These are phyloP conservation scores for Tetheella fluctuosa DNA, from an alignment of 2,888 invertebrate species.

Conservation along the genomic window DNA sequence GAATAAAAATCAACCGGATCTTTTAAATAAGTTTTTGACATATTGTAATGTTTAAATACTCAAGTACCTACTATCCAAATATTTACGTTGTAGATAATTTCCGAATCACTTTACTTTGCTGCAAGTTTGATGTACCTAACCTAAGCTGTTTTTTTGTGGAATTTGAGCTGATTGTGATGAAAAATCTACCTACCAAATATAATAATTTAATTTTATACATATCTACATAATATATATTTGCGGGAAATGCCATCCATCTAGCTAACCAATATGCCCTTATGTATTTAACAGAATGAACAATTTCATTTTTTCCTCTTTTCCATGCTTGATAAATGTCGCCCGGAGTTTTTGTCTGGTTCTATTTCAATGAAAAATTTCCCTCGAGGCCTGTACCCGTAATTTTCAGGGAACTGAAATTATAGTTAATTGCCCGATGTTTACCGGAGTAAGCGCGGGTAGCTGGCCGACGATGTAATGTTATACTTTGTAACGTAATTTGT, in stretches of 20 bases:
- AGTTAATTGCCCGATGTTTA: conserved; percentile 57
- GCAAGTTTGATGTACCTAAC: no score
- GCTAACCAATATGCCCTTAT: conserved; percentile 9
- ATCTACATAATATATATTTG: no score
- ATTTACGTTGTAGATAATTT: no score
- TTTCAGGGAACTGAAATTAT: conserved; percentile 56
- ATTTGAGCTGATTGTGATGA: no score
- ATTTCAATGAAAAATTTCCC: conserved; percentile 80
- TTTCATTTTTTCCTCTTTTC: conserved; percentile 48
- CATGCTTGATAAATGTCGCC: conserved; percentile 68
- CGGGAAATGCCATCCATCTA: background rate
- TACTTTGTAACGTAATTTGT: background rate
- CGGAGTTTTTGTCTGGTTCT: conserved; percentile 59
- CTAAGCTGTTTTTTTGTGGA: no score
- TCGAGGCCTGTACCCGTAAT: conserved; percentile 58
- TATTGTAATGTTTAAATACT: no score
- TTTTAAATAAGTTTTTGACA: conserved; percentile 13
- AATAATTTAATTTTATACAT: no score
- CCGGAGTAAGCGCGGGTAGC: conserved; percentile 32
- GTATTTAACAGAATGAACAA: conserved; percentile 22
- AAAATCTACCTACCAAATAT: no score
- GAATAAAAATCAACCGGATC: conserved; percentile 24
- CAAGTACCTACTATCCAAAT: no score
- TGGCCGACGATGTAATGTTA: conserved; percentile 1
- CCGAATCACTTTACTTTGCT: no score